Evolutionary conservation across 2,888 invertebrate genomes (phyloP).

Genomic region (Lobophora halterata): DNA sequence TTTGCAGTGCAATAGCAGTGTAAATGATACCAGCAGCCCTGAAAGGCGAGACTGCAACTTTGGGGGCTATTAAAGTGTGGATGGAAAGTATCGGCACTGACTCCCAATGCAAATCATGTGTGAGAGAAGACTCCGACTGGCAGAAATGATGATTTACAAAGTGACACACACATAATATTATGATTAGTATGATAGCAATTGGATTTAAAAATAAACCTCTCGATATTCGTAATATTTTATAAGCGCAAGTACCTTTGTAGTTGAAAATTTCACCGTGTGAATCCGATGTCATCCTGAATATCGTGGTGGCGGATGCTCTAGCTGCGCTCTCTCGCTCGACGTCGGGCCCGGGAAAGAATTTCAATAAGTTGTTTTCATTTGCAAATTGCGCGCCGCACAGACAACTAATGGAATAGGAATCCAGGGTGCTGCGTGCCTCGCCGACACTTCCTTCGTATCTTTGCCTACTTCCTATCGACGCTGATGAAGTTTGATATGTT

Average conservation of each 20-base stretch:
- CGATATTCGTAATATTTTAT: slow-evolving; percentile 23
- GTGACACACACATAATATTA: too few species aligned
- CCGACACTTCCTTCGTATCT: slow-evolving; percentile 21
- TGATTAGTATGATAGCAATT: too few species aligned
- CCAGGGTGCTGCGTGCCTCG: slow-evolving; percentile 53
- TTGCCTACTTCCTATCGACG: slow-evolving; percentile 22
- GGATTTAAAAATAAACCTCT: too few species aligned
- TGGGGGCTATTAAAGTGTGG: too few species aligned
- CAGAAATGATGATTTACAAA: too few species aligned
- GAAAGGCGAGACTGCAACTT: slow-evolving; percentile 10
- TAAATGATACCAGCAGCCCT: slow-evolving; percentile 5
- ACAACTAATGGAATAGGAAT: slow-evolving; percentile 78
- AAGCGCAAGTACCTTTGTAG: slow-evolving; percentile 20
- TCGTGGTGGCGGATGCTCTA: slow-evolving; percentile 49
- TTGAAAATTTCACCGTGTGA: slow-evolving; percentile 41
- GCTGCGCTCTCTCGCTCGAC: slow-evolving; percentile 42
- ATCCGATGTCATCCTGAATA: slow-evolving; percentile 54
- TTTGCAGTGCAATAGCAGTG: slow-evolving; percentile 14
- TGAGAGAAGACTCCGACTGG: too few species aligned
- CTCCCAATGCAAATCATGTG: too few species aligned
- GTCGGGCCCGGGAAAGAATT: slow-evolving; percentile 69
- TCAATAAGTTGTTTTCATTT: slow-evolving; percentile 81
- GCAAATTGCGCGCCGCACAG: slow-evolving; percentile 75
- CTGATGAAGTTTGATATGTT: slow-evolving; percentile 18
- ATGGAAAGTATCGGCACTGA: too few species aligned